phyloP scores from a whole-genome alignment of 1,140 invertebrate genomes.

The Drosophila murphyi region DNA sequence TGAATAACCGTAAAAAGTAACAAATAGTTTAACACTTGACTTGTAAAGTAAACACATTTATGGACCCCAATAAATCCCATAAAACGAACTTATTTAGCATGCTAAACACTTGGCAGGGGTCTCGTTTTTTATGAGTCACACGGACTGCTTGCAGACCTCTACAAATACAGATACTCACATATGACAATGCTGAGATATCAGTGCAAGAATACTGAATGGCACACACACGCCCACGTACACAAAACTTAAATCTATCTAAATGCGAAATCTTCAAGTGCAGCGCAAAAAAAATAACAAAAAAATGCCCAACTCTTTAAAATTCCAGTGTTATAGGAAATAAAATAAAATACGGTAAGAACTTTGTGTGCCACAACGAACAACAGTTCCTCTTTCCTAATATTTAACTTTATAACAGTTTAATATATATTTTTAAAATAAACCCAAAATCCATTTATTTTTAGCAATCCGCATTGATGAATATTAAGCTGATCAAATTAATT shows the following conservation, averaged over 20 bases:
- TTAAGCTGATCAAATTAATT: background rate
- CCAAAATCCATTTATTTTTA: background rate
- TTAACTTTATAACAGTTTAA: background rate
- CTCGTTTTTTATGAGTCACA: slow-evolving; percentile 49
- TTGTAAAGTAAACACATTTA: slow-evolving; percentile 11
- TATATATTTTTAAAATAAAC: background rate
- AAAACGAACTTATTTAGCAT: slow-evolving; percentile 47
- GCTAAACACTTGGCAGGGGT: slow-evolving; percentile 31
- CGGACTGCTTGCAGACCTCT: background rate
- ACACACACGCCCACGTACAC: background rate
- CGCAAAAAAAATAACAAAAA: slow-evolving; percentile 38
- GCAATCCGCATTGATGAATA: background rate
- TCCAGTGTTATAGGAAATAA: slow-evolving; percentile 39
- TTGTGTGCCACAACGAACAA: background rate
- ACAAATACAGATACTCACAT: slow-evolving; percentile 1
- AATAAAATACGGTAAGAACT: background rate
- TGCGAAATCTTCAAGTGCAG: slow-evolving; percentile 62
- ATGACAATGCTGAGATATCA: background rate
- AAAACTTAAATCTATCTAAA: slow-evolving; percentile 32
- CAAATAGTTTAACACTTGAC: slow-evolving; percentile 24
- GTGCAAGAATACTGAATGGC: slow-evolving; percentile 14
- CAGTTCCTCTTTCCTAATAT: background rate
- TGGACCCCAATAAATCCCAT: slow-evolving; percentile 33
- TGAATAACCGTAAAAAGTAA: slow-evolving; percentile 35
- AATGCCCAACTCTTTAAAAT: slow-evolving; percentile 68